phyloP scores from a whole-genome alignment of 2,797 vertebrate species.

The Bovichtus diacanthus region DNA sequence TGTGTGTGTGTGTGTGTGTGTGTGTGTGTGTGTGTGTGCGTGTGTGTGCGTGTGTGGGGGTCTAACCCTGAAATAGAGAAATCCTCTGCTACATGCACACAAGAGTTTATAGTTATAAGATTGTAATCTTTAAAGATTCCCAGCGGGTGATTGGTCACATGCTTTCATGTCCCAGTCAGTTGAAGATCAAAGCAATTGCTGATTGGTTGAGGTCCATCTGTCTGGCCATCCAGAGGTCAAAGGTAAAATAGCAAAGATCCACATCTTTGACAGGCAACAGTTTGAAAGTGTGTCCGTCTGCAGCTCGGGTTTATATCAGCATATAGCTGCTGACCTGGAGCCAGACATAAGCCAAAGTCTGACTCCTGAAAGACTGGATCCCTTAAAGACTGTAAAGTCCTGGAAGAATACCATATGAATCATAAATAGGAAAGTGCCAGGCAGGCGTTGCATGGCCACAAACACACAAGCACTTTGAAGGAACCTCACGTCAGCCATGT shows the following conservation, averaged over 20 bases:
- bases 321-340: slow-evolving; percentile 26
- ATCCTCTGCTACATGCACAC: too few relatives aligned
- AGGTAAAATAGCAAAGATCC: slow-evolving; percentile 65
- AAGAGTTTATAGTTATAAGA: not conserved
- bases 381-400: not conserved
- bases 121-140: slow-evolving; percentile 13
- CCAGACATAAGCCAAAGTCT: slow-evolving; percentile 22
- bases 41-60: too few relatives aligned
- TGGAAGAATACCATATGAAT: not conserved
- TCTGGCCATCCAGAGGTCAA: slow-evolving; percentile 31
- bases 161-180: not conserved
- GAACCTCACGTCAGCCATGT: not conserved
- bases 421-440: not conserved
- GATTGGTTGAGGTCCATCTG: slow-evolving; percentile 12
- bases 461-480: not conserved
- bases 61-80: too few relatives aligned
- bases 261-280: slow-evolving; percentile 14
- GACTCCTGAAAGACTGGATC: not conserved
- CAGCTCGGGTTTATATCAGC: slow-evolving; percentile 9
- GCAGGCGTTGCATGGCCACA: not conserved
- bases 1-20: slow-evolving; percentile 36
- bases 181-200: slow-evolving; percentile 41
- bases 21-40: slow-evolving; percentile 30
- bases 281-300: slow-evolving; percentile 42
- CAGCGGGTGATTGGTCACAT: slow-evolving; percentile 27